Conservation (phyloP, 2,113 vertebrate species). For the Globicephala melas region DNA sequence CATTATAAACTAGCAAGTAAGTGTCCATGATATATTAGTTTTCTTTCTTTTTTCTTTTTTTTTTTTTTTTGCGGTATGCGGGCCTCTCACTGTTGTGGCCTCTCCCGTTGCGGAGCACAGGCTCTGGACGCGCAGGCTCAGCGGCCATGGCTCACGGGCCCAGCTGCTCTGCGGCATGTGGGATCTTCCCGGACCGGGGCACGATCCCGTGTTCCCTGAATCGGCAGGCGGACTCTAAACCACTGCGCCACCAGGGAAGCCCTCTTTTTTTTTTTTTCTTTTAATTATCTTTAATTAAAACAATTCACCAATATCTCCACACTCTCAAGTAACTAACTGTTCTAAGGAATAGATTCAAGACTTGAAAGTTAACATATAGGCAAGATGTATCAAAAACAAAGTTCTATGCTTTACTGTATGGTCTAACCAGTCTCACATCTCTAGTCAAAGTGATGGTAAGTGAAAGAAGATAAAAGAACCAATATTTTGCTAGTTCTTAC, state of each 20-base stretch:
- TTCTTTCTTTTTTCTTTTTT: not conserved
- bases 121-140: too few species aligned
- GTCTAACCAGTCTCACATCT: not conserved
- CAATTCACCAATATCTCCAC: not conserved
- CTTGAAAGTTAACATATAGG: not conserved
- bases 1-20: not conserved
- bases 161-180: too few species aligned
- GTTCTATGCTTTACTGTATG: not conserved
- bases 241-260: too few species aligned
- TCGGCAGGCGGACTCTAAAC: too few species aligned
- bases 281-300: not conserved
- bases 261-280: not conserved
- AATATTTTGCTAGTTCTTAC: not conserved
- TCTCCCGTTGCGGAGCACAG: too few species aligned
- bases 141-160: too few species aligned
- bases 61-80: too few species aligned
- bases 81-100: too few species aligned
- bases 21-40: not conserved
- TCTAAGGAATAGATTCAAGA: not conserved
- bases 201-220: too few species aligned
- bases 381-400: not conserved
- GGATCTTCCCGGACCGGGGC: too few species aligned
- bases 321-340: not conserved
- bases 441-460: not conserved
- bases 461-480: not conserved